phyloP scores from a whole-genome alignment of 2,888 invertebrate species.

The Nineta flava region DNA sequence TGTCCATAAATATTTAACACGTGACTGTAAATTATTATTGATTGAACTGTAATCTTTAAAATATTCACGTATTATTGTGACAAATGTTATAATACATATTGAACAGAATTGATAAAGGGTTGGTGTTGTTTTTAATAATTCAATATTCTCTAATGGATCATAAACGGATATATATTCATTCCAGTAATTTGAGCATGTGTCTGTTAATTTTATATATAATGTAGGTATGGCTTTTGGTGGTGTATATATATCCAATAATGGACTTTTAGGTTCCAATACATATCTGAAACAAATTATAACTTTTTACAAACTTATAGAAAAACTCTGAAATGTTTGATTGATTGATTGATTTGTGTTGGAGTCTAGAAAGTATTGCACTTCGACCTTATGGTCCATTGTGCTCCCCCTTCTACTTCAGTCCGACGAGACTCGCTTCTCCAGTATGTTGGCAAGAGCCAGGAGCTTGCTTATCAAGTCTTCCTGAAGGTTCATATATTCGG shows the following conservation, averaged over 20 bases:
- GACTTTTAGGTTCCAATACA: conserved; percentile 25
- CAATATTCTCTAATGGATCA: conserved; percentile 59
- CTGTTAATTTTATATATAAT: conserved; percentile 47
- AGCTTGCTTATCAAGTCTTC: too few species aligned
- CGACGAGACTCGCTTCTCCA: too few species aligned
- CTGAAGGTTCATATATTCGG: too few species aligned
- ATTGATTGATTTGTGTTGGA: too few species aligned
- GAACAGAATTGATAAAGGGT: conserved; percentile 44
- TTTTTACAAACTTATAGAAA: too few species aligned
- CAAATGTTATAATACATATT: conserved; percentile 43
- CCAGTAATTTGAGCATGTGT: conserved; percentile 57
- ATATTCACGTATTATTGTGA: conserved; percentile 45
- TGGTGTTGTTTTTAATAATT: conserved; percentile 41
- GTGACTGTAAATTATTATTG: conserved; percentile 29
- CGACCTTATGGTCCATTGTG: too few species aligned
- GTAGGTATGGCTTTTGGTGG: conserved; percentile 46
- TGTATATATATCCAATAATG: conserved; percentile 36
- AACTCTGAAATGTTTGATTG: too few species aligned
- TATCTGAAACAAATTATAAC: not conserved
- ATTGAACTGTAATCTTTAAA: conserved; percentile 34
- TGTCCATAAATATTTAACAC: conserved; percentile 29
- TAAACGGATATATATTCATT: conserved; percentile 65
- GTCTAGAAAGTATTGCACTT: too few species aligned
- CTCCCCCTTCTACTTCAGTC: too few species aligned
- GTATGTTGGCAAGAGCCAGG: too few species aligned